Conservation (phyloP, 2,113 vertebrate species). For the Trachemys scripta region DNA sequence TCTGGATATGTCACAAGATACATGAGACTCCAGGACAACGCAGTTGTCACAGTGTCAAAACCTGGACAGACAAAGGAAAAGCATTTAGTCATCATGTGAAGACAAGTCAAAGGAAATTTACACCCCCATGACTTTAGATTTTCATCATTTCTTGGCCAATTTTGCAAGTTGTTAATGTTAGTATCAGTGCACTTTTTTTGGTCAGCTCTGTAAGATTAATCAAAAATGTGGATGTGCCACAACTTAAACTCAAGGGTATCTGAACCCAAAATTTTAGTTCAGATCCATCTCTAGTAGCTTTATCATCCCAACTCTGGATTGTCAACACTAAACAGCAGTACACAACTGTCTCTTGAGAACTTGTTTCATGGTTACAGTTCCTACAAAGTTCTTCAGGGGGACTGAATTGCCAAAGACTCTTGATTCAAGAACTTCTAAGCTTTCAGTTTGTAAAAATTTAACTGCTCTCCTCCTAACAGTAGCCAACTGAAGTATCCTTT, state of each 20-base stretch:
- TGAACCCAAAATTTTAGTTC: background rate
- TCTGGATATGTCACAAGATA: slow-evolving; percentile 86
- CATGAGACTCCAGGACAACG: slow-evolving; percentile 90
- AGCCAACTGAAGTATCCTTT: background rate
- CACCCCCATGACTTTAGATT: fast-evolving
- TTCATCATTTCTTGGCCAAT: background rate
- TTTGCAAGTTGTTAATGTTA: background rate
- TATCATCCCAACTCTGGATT: background rate
- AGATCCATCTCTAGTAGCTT: background rate
- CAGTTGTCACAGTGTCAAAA: slow-evolving; percentile 92
- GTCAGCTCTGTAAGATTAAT: background rate
- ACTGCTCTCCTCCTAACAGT: background rate
- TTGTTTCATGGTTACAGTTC: background rate
- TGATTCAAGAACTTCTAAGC: background rate
- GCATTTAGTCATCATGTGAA: fast-evolving
- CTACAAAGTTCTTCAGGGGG: background rate
- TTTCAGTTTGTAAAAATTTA: background rate
- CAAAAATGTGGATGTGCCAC: fast-evolving
- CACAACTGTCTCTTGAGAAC: background rate
- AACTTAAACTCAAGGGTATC: background rate
- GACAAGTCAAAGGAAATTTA: fast-evolving
- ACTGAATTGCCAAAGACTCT: background rate
- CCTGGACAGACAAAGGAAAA: slow-evolving; percentile 75
- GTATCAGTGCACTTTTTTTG: background rate
- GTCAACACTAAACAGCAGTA: background rate